Conservation (phyloP, 2,797 vertebrate genomes). For the Acomys russatus region DNA sequence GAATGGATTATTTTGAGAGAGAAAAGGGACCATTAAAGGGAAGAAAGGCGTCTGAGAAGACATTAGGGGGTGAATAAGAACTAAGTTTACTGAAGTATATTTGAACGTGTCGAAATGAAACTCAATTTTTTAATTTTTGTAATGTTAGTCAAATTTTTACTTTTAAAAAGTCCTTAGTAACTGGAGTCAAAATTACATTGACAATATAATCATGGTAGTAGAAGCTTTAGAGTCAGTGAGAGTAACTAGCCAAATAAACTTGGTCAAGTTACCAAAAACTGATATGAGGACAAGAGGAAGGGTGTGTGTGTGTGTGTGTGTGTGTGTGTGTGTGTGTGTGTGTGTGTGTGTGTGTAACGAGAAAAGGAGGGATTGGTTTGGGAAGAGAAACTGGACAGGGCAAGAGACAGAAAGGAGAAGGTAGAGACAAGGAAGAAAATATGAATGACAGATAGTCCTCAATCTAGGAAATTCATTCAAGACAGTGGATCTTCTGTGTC, state of each 20-base stretch:
- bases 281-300: neutral
- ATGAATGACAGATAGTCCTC: neutral
- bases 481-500: neutral
- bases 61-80: neutral
- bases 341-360: neutral
- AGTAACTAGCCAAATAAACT: neutral
- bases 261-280: neutral
- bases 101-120: neutral
- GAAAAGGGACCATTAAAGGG: neutral
- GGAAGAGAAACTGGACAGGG: neutral
- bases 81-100: neutral
- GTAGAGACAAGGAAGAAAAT: neutral
- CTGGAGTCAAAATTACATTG: neutral
- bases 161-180: neutral
- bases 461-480: conserved; percentile 20
- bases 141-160: neutral
- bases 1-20: neutral
- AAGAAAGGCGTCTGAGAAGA: neutral
- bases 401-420: conserved; percentile 28
- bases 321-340: neutral
- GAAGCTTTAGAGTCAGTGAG: neutral
- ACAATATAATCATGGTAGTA: neutral
- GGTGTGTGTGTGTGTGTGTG: neutral
- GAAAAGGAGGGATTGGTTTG: neutral
- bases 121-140: neutral